phyloP scores from a whole-genome alignment of 2,113 vertebrate genomes.

The Porphyrio hochstetteri region DNA sequence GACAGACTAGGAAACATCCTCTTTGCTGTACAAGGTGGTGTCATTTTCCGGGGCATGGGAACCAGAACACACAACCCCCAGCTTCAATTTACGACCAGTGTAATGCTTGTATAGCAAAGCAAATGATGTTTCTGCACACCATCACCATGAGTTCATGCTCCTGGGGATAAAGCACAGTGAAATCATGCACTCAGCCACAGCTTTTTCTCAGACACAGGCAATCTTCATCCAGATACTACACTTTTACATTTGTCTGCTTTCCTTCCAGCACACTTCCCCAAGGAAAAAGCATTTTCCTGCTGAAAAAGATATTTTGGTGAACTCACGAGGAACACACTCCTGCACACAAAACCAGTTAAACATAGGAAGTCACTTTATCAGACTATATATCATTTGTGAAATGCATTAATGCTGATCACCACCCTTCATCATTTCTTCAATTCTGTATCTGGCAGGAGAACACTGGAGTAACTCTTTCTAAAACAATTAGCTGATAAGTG shows the following conservation, averaged over 20 bases:
- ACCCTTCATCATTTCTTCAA: background rate
- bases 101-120: background rate
- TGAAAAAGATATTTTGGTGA: background rate
- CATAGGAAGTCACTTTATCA: background rate
- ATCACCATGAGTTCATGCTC: background rate
- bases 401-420: background rate
- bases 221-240: background rate
- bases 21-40: background rate
- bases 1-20: background rate
- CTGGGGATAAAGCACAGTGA: background rate
- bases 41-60: background rate
- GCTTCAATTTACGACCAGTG: rapidly evolving
- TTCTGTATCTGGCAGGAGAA: background rate
- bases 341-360: background rate
- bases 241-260: background rate
- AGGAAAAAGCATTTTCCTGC: background rate
- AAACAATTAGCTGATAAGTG: background rate
- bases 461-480: background rate
- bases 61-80: background rate
- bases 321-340: background rate
- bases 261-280: background rate
- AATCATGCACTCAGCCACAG: background rate
- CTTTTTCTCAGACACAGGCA: background rate
- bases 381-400: background rate
- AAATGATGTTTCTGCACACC: background rate